These are phyloP conservation scores for Pachliopta kotzebuea DNA, from an alignment of 2,888 invertebrate species.

Conservation along the genomic window DNA sequence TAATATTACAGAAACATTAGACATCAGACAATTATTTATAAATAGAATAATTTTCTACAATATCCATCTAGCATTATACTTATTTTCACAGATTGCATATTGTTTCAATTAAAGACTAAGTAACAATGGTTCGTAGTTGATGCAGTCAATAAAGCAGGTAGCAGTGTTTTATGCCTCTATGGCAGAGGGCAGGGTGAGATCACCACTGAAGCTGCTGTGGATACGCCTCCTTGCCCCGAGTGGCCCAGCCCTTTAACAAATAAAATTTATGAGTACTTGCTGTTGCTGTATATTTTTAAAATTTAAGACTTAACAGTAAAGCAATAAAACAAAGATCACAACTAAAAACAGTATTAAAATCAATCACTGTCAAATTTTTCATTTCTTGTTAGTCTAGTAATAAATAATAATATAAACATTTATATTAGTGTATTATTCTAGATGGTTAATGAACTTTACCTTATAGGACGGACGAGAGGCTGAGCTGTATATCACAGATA, in stretches of 20 bases:
- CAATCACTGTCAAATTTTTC: neutral
- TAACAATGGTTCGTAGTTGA: slow-evolving; percentile 82
- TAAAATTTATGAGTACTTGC: neutral
- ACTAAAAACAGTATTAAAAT: neutral
- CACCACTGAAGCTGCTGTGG: slow-evolving; percentile 79
- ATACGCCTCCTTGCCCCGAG: slow-evolving; percentile 83
- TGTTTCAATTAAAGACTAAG: slow-evolving; percentile 81
- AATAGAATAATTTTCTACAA: slow-evolving; percentile 82
- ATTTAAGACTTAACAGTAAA: too few species aligned
- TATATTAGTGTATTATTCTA: too few species aligned
- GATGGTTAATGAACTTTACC: slow-evolving; percentile 43
- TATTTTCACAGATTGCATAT: slow-evolving; percentile 86
- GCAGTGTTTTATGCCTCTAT: slow-evolving; percentile 77
- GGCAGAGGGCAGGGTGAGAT: slow-evolving; percentile 77
- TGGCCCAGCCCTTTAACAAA: slow-evolving; percentile 81
- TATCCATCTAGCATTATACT: slow-evolving; percentile 79
- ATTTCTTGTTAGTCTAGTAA: neutral
- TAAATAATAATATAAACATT: too few species aligned
- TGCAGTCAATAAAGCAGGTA: slow-evolving; percentile 84
- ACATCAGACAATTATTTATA: slow-evolving; percentile 81
- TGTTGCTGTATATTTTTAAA: too few species aligned
- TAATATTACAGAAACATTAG: slow-evolving; percentile 81
- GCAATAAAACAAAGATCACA: too few species aligned
- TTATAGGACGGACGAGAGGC: slow-evolving; percentile 81
- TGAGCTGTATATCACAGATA: slow-evolving; percentile 82